phyloP scores from a whole-genome alignment of 2,888 invertebrate genomes.

The Drosophila mayaguana region DNA sequence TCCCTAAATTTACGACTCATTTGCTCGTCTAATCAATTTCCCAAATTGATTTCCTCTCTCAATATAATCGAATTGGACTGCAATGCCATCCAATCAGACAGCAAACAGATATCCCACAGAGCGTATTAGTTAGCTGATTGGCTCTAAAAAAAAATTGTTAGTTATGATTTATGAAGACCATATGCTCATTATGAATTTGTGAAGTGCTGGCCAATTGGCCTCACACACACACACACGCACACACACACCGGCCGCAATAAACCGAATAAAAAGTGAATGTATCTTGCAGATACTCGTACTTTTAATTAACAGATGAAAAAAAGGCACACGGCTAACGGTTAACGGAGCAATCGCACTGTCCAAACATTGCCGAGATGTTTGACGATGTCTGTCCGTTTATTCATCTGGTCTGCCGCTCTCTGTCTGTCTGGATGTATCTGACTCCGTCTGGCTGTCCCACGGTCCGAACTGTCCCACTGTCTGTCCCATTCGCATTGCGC shows the following conservation, averaged over 20 bases:
- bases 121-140: constrained; percentile 16
- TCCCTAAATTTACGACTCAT: no score
- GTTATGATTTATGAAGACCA: constrained; percentile 21
- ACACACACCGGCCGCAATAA: constrained; percentile 25
- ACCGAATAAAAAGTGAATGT: constrained; percentile 69
- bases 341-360: constrained; percentile 62
- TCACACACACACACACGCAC: background rate
- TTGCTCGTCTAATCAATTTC: no score
- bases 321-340: constrained; percentile 25
- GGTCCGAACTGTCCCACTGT: background rate
- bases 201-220: constrained; percentile 23
- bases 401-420: constrained; percentile 11
- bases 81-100: constrained; percentile 4
- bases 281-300: constrained; percentile 64
- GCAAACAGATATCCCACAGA: constrained; percentile 24
- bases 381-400: constrained; percentile 55
- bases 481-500: constrained; percentile 17
- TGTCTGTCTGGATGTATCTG: constrained; percentile 16
- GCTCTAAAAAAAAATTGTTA: constrained; percentile 7
- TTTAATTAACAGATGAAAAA: constrained; percentile 48
- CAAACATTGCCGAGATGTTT: constrained; percentile 69
- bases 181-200: constrained; percentile 32
- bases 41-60: background rate
- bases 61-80: background rate
- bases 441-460: constrained; percentile 14